phyloP scores from a whole-genome alignment of 2,797 vertebrate genomes.

The Acrossocheilus fasciatus region DNA sequence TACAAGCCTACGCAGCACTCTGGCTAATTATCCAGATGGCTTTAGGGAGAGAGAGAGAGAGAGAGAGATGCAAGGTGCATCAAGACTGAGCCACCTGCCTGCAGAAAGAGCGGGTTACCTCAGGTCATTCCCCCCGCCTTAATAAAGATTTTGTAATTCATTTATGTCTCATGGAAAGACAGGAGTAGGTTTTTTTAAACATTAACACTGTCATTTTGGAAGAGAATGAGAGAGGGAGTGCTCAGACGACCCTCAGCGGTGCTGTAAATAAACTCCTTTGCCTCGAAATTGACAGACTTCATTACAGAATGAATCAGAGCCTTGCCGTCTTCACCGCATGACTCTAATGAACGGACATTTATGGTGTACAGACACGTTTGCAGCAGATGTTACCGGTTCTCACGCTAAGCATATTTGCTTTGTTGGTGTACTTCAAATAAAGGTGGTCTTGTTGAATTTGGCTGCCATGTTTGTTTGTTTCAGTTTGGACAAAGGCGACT shows the following conservation, averaged over 20 bases:
- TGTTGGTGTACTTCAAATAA: conserved; percentile 39
- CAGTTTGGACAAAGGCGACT: conserved; percentile 33
- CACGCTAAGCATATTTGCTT: conserved; percentile 13
- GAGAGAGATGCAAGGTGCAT: conserved; percentile 21
- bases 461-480: conserved; percentile 46
- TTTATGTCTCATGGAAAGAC: conserved; percentile 22
- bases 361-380: conserved; percentile 4
- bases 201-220: background rate
- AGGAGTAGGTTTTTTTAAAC: background rate
- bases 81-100: conserved; percentile 25
- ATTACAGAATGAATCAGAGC: conserved; percentile 20
- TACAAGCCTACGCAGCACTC: conserved; percentile 56
- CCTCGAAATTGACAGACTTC: conserved; percentile 28
- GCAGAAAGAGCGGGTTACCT: conserved; percentile 1
- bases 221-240: background rate
- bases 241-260: conserved; percentile 7
- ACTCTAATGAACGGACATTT: conserved; percentile 8
- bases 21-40: conserved; percentile 58
- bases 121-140: conserved; percentile 31
- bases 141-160: conserved; percentile 45
- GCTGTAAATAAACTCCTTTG: conserved; percentile 13
- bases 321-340: background rate
- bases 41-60: conserved; percentile 26
- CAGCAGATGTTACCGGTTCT: conserved; percentile 16
- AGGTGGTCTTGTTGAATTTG: conserved; percentile 51